Conservation (phyloP, 2,113 vertebrate genomes). For the Eolophus roseicapilla region DNA sequence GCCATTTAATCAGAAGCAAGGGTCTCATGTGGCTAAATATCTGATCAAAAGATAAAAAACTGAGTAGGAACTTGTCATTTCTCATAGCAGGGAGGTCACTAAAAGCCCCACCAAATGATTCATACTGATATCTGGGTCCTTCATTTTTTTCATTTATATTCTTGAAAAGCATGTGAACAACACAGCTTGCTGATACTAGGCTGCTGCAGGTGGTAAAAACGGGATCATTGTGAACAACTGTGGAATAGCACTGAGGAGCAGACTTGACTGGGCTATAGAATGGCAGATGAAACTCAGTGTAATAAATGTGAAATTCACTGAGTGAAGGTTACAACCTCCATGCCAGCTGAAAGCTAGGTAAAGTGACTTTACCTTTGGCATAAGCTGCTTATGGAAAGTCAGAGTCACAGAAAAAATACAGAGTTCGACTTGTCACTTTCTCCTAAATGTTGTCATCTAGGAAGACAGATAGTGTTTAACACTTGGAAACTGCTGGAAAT, state of each 20-base stretch:
- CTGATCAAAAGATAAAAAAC: not conserved
- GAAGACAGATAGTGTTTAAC: not conserved
- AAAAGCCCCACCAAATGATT: not conserved
- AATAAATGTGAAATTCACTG: not conserved
- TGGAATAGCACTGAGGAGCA: not conserved
- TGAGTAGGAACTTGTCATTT: not conserved
- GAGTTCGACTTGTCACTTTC: not conserved
- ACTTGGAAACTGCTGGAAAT: not conserved
- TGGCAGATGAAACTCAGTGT: not conserved
- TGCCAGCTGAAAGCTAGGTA: not conserved
- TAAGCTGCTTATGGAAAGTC: not conserved
- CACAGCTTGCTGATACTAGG: not conserved
- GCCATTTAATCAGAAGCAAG: not conserved
- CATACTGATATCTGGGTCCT: not conserved
- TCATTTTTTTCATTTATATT: not conserved
- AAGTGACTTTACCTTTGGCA: not conserved
- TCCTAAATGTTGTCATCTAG: not conserved
- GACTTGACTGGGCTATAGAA: not conserved
- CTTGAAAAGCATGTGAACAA: not conserved
- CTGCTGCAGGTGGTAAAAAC: not conserved
- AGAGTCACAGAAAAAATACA: not conserved
- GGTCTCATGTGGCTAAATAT: not conserved
- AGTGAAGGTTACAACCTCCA: not conserved
- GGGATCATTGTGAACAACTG: not conserved
- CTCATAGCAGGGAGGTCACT: not conserved